phyloP scores from a whole-genome alignment of 2,797 vertebrate genomes.

The Arrhamphus sclerolepis region DNA sequence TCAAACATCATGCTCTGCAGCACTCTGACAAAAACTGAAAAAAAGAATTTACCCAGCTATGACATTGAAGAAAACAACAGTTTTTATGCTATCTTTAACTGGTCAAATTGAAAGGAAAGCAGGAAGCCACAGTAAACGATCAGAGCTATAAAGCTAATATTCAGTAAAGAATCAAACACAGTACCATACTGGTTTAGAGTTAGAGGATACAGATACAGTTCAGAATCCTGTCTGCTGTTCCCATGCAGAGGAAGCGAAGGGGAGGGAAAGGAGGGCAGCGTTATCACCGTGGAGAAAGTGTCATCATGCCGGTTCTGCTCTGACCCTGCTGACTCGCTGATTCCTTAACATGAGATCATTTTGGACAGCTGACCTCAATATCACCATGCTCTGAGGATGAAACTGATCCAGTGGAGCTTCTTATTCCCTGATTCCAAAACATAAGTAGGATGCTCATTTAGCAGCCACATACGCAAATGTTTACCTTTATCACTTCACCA shows the following conservation, averaged over 20 bases:
- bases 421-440: conserved; percentile 47
- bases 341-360: conserved; percentile 85
- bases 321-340: conserved; percentile 83
- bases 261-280: conserved; percentile 68
- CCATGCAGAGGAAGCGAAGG: conserved; percentile 64
- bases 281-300: conserved; percentile 80
- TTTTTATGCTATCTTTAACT: conserved; percentile 61
- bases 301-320: conserved; percentile 79
- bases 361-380: conserved; percentile 87
- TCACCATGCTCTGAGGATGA: conserved; percentile 66
- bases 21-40: conserved; percentile 66
- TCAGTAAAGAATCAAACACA: conserved; percentile 33
- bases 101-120: conserved; percentile 65
- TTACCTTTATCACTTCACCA: conserved; percentile 26
- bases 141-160: conserved; percentile 42
- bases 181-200: conserved; percentile 17
- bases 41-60: conserved; percentile 52
- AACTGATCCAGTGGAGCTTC: conserved; percentile 66
- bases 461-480: conserved; percentile 12
- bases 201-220: conserved; percentile 47
- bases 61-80: conserved; percentile 74
- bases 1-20: conserved; percentile 38
- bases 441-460: conserved; percentile 43
- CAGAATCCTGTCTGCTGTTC: conserved; percentile 56
- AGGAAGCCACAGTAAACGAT: conserved; percentile 3